A percentile compares a stretch with the other conserved stretches of the same genome.
These are phyloP conservation scores for Drosophila paramelanica DNA, from an alignment of 2,888 invertebrate genomes.

Conservation along the genomic window DNA sequence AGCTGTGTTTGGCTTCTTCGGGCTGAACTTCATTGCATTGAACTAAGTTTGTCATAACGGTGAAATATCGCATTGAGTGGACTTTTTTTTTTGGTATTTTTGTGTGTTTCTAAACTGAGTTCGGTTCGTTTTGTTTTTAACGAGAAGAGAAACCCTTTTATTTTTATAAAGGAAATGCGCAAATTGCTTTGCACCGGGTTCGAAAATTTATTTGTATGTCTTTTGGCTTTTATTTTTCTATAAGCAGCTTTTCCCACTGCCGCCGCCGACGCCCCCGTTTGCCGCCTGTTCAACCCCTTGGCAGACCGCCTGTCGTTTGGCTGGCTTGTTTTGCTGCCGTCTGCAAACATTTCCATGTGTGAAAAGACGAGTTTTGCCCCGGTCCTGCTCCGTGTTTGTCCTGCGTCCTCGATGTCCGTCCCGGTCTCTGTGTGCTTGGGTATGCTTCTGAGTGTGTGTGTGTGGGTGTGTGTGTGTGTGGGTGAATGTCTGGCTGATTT, in stretches of 20 bases:
- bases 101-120: slow-evolving; percentile 25
- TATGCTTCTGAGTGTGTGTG: slow-evolving; percentile 13
- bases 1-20: slow-evolving; percentile 1
- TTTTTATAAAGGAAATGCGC: slow-evolving; percentile 78
- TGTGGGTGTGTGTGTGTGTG: slow-evolving; percentile 22
- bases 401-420: slow-evolving; percentile 40
- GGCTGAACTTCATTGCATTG: slow-evolving; percentile 55
- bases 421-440: slow-evolving; percentile 20
- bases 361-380: slow-evolving; percentile 55
- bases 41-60: slow-evolving; percentile 66
- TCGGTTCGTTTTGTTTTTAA: slow-evolving; percentile 73
- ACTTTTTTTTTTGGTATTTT: slow-evolving; percentile 32
- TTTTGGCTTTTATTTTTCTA: slow-evolving; percentile 72
- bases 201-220: slow-evolving; percentile 73
- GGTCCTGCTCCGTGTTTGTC: slow-evolving; percentile 38
- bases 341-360: slow-evolving; percentile 80
- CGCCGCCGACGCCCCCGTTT: slow-evolving; percentile 3
- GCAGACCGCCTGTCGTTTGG: slow-evolving; percentile 23
- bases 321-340: slow-evolving; percentile 73
- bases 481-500: slow-evolving; percentile 65
- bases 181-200: slow-evolving; percentile 79
- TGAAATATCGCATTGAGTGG: slow-evolving; percentile 56
- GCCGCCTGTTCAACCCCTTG: slow-evolving; percentile 1
- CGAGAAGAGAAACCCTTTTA: slow-evolving; percentile 78
- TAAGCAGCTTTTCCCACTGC: slow-evolving; percentile 70